Base-by-base conservation (phyloP, 2,888 invertebrate genomes). In the Galerucella calmariensis region DNA sequence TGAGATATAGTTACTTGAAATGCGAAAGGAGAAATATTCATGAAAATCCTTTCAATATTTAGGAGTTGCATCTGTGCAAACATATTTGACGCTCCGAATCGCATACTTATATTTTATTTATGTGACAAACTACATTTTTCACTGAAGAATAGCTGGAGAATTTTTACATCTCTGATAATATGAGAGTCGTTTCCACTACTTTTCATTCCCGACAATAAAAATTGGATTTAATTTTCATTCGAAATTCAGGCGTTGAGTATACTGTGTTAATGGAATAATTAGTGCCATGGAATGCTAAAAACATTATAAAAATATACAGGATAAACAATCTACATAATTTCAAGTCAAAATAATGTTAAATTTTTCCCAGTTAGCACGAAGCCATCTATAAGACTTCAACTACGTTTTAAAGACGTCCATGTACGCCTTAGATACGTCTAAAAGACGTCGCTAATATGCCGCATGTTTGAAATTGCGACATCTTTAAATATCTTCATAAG, bases 91-190 rank as follows among this genome's bases (percentile, higher is more conserved):
- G 69, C 69, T 66, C 68, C 66, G 72, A 75, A 75, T 75, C 72
- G 66, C 67, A 59, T 67, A 75, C 72, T 72, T 66, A 72, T 75
- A 72, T 72, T 72, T 75, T 75, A 75, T 75, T 75, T 75, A 75
- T 75, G 69, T 69, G 72, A 75, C 72, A 72, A 72, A 72, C 72
- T 66, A 71, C 71, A 71, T 71, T 71, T 71, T 66, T 41, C 71
- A 46, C 71, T 72, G 59, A 72, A 72, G 72, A 72, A 72, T 67
- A 67, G 72, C 72, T 59, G 58, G 44, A 72, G 66, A 72, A 62
- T 63, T 72, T 72, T 44, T 67, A 46, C 72, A 66, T 72, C 51
- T 35, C 48, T 59, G 44, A 59, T 66, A 72, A 72, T 72, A 72
- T 66, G 66, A 20, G 66, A 66, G 66, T 48, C 66, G 71, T 71